Evolutionary conservation across 2,797 vertebrate species (phyloP).

Genomic region (Chanos chanos): DNA sequence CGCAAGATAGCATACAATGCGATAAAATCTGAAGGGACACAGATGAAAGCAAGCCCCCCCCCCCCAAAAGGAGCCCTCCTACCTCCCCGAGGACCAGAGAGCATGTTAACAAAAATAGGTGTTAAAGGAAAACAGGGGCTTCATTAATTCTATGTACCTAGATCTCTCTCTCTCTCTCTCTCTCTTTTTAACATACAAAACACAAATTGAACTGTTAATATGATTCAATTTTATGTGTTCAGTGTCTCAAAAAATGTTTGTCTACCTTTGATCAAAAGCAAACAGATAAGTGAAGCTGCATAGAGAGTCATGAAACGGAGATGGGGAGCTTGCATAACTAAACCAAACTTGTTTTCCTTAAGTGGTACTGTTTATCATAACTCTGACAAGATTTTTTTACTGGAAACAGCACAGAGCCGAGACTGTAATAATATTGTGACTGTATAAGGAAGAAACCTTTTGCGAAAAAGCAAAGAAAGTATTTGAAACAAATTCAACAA

Average conservation of each 20-base stretch:
- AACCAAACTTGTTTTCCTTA: conserved; percentile 67
- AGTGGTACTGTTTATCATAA: conserved; percentile 67
- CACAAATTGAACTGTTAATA: too few species aligned
- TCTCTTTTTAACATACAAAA: too few species aligned
- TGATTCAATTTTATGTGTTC: conserved; percentile 9
- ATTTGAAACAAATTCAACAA: conserved; percentile 63
- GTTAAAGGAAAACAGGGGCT: conserved; percentile 68
- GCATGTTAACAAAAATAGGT: conserved; percentile 75
- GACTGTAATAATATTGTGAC: conserved; percentile 55
- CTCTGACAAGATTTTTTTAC: conserved; percentile 71
- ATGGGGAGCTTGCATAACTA: conserved; percentile 44
- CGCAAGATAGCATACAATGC: conserved; percentile 72
- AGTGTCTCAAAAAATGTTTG: conserved; percentile 24
- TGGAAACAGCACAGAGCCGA: conserved; percentile 70
- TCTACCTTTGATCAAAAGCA: conserved; percentile 22
- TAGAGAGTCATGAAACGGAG: conserved; percentile 41
- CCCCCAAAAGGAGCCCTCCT: conserved; percentile 66
- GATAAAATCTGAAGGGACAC: conserved; percentile 74
- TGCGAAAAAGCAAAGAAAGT: conserved; percentile 66
- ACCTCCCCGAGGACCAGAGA: conserved; percentile 62
- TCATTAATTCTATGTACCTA: conserved; percentile 53
- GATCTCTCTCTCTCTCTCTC: too few species aligned
- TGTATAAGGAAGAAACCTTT: conserved; percentile 78
- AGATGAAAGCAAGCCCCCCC: conserved; percentile 74
- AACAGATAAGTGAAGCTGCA: too few species aligned